phyloP scores from a whole-genome alignment of 2,888 invertebrate species.

The Schrankia costaestrigalis region DNA sequence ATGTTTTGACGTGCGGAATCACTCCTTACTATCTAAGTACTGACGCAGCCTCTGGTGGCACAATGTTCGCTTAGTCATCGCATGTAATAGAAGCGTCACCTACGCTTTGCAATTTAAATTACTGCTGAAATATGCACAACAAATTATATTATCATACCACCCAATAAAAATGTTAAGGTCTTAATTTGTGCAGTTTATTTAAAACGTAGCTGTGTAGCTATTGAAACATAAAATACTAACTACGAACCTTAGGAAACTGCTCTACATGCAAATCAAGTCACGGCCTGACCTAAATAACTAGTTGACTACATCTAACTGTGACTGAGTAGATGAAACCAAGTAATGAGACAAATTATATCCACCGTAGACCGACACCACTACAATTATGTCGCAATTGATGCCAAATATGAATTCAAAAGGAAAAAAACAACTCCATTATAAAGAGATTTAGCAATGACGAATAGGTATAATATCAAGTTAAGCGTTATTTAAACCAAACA shows the following conservation, averaged over 20 bases:
- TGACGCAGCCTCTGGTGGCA: conserved; percentile 37
- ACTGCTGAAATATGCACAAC: conserved; percentile 22
- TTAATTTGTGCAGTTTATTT: too few species aligned
- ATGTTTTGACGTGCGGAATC: conserved; percentile 71
- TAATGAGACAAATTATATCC: conserved; percentile 65
- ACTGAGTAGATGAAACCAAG: conserved; percentile 50
- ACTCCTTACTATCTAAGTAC: conserved; percentile 57
- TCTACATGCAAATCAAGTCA: conserved; percentile 76
- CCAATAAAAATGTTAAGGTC: neutral
- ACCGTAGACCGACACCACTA: conserved; percentile 55
- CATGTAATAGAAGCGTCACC: conserved; percentile 51
- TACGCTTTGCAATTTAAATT: conserved; percentile 51
- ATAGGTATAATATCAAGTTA: conserved; percentile 46
- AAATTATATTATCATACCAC: neutral
- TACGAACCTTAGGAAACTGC: conserved; percentile 47
- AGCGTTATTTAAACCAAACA: conserved; percentile 44
- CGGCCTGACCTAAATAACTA: conserved; percentile 69
- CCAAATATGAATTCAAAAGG: conserved; percentile 48
- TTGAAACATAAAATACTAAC: conserved; percentile 48
- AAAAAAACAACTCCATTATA: conserved; percentile 69
- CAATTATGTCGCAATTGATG: conserved; percentile 63
- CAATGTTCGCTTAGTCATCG: conserved; percentile 59
- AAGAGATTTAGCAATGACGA: conserved; percentile 67
- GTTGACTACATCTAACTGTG: conserved; percentile 48
- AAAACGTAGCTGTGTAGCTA: too few species aligned